phyloP scores from a whole-genome alignment of 2,797 vertebrate species.

The Rhinoraja longicauda region DNA sequence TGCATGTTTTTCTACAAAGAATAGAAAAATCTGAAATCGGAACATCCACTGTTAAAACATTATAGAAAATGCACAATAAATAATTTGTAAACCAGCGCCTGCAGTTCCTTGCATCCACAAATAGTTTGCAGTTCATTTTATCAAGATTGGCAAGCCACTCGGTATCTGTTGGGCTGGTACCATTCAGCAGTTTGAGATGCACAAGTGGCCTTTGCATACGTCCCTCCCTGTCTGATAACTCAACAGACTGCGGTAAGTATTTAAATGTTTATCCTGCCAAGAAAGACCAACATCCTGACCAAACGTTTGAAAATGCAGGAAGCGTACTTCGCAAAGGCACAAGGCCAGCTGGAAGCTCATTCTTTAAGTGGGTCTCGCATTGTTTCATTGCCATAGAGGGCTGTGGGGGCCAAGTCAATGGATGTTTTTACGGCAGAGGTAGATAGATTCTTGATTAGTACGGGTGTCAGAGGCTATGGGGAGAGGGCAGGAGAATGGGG shows the following conservation, averaged over 20 bases:
- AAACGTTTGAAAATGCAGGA: not conserved
- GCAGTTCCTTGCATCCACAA: not conserved
- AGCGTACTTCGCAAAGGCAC: not conserved
- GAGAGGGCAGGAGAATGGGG: no score
- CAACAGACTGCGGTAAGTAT: not conserved
- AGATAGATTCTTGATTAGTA: no score
- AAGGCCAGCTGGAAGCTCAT: not conserved
- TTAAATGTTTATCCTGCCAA: not conserved
- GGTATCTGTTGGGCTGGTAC: not conserved
- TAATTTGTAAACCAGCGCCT: no score
- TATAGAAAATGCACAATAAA: not conserved
- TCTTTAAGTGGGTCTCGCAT: not conserved
- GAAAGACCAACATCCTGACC: not conserved
- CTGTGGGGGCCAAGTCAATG: no score
- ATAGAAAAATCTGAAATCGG: not conserved
- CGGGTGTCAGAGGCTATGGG: no score
- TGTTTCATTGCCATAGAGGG: no score
- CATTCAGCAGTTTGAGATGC: not conserved
- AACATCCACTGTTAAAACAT: not conserved
- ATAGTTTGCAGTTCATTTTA: not conserved
- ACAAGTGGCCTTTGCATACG: not conserved
- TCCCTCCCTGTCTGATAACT: not conserved
- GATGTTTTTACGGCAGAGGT: no score
- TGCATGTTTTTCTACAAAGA: not conserved
- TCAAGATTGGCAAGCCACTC: not conserved